Base-by-base conservation (phyloP, 2,888 invertebrate species). In the Agrotis ipsilon region DNA sequence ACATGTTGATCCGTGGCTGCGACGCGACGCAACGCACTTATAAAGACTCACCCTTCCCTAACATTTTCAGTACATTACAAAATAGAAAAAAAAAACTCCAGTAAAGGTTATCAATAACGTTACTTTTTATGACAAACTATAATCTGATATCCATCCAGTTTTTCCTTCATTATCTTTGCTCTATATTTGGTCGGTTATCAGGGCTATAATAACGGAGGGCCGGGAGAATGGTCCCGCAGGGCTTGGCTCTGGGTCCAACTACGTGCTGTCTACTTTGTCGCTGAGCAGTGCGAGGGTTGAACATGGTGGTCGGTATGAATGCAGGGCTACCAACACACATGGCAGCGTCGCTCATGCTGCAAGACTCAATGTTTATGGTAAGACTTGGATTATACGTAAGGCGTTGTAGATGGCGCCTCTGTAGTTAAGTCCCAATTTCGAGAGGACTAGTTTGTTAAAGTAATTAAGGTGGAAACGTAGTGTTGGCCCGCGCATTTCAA, bases 231-330 rank as follows among this genome's bases (percentile, higher is more conserved):
- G 94, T 24, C 92, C 94, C 11, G 84, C 92, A 4, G 92, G 95
- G 3, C 86, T 95, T 39, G 92, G 95, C 0, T 86, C 94, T 0
- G 91, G 91, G 67, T 92, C 89, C 76, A 98, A 98, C 86, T 98
- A 98, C 92, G 98, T 98, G 81, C 97, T 98, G 90, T 98, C 98
- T 87, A 98, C 98, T 87, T 96, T 98, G 84, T 98, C 98, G 89
- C 97, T 98, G 87, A 97, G 97, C 78, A 97, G 97, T 77, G 98
- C 98, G 9, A 96, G 97, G 46, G 97, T 98, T 32, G 98, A 98
- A 86, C 98, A 98, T 88, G 98, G 98, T 2, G 98, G 98, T 0
- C 96, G 98, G 51, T 98, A 98, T 92, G 98, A 98, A 79, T 99
- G 98, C 89, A 96, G 97, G 57, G 98, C 98, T 1, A 96, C 97